Percentiles rank a stretch among this genome's conserved stretches.
Evolutionary conservation across 2,797 vertebrate genomes (phyloP).

Genomic region (Discoglossus pictus): DNA sequence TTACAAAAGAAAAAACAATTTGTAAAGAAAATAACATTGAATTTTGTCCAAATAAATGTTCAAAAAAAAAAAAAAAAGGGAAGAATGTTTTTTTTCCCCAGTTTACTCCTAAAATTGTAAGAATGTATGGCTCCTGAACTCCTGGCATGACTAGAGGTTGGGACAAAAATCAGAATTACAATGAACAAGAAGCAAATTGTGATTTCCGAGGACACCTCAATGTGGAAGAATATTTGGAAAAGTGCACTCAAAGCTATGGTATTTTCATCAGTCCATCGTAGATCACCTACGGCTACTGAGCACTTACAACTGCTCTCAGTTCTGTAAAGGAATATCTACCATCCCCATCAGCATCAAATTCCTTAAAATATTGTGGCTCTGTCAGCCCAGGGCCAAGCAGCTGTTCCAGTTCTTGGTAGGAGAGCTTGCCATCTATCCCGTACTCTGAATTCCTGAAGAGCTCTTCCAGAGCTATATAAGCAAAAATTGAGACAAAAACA

Average conservation of each 20-base stretch:
- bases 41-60: background rate
- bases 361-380: constrained; percentile 57
- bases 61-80: constrained; percentile 1
- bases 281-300: constrained; percentile 60
- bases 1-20: constrained; percentile 72
- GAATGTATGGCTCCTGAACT: background rate
- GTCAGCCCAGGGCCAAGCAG: constrained; percentile 58
- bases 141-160: background rate
- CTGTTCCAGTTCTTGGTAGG: constrained; percentile 64
- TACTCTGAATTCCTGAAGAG: constrained; percentile 62
- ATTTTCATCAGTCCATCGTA: too few species aligned
- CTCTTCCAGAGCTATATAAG: constrained; percentile 69
- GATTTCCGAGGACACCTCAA: constrained; percentile 37
- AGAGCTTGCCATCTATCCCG: constrained; percentile 62
- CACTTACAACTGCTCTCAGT: constrained; percentile 65
- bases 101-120: background rate
- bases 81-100: background rate
- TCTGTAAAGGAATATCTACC: constrained; percentile 68
- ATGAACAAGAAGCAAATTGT: background rate
- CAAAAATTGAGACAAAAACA: background rate
- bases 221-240: constrained; percentile 54
- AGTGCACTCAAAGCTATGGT: constrained; percentile 54
- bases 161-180: background rate
- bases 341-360: constrained; percentile 69
- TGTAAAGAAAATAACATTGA: constrained; percentile 2